Percentiles rank a stretch among this genome's conserved stretches.
phyloP scores from a whole-genome alignment of 2,797 vertebrate species.

The Furcifer pardalis region DNA sequence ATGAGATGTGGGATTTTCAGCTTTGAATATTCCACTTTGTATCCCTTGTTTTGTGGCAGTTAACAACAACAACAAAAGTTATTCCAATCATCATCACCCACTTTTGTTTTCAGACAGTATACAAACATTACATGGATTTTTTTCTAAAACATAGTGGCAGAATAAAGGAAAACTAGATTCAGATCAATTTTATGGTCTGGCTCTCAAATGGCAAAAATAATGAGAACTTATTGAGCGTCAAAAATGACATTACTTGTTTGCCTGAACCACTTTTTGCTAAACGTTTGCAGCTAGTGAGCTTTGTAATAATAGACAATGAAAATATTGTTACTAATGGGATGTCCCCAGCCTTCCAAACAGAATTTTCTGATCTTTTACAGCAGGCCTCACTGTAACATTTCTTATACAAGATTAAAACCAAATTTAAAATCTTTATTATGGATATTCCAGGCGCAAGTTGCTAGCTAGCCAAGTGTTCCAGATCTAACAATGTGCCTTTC shows the following conservation, averaged over 20 bases:
- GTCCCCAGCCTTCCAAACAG: constrained; percentile 11
- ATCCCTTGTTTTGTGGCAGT: constrained; percentile 41
- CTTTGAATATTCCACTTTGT: constrained; percentile 22
- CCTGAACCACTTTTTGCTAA: not conserved
- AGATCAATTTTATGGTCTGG: constrained; percentile 19
- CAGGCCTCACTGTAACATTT: not conserved
- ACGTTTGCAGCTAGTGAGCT: not conserved
- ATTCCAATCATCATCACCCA: too few species aligned
- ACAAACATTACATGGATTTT: too few species aligned
- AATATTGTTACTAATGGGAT: constrained; percentile 30
- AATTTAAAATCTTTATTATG: constrained; percentile 42
- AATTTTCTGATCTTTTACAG: not conserved
- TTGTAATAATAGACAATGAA: constrained; percentile 40
- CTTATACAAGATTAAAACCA: constrained; percentile 30
- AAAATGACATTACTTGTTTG: not conserved
- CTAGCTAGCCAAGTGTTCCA: constrained; percentile 32
- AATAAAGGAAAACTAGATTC: not conserved
- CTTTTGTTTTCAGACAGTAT: too few species aligned
- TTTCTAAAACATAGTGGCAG: too few species aligned
- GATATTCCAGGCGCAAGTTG: constrained; percentile 17
- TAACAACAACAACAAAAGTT: too few species aligned
- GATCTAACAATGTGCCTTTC: constrained; percentile 26
- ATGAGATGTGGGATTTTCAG: constrained; percentile 40
- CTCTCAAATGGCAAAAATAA: constrained; percentile 21
- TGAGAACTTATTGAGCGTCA: not conserved